Percentiles rank a stretch among this genome's conserved stretches.
Conservation (phyloP, 2,888 invertebrate genomes). For the Meganola albula region DNA sequence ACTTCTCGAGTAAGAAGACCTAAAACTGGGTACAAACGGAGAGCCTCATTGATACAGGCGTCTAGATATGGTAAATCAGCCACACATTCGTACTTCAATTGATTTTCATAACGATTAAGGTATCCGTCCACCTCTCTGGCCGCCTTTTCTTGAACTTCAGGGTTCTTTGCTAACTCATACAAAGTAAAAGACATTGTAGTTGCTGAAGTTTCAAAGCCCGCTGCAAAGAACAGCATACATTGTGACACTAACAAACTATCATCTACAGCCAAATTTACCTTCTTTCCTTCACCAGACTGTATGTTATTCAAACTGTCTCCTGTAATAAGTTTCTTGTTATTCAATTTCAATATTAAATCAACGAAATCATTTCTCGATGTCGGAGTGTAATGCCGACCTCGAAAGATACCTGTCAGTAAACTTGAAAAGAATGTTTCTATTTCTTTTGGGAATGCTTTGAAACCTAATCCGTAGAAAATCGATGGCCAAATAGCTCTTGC, state of each 20-base stretch:
- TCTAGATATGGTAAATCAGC: conserved; percentile 41
- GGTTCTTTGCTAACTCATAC: conserved; percentile 42
- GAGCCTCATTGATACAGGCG: conserved; percentile 42
- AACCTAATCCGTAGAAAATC: conserved; percentile 38
- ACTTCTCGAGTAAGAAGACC: conserved; percentile 41
- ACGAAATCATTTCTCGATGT: conserved; percentile 43
- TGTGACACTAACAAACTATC: conserved; percentile 66
- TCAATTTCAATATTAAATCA: conserved; percentile 38
- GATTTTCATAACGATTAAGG: conserved; percentile 27
- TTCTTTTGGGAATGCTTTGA: conserved; percentile 27
- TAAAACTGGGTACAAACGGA: conserved; percentile 45
- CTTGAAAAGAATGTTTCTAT: conserved; percentile 33
- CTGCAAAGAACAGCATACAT: conserved; percentile 62
- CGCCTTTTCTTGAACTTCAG: conserved; percentile 27
- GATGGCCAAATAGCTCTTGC: conserved; percentile 38
- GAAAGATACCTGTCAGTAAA: conserved; percentile 31
- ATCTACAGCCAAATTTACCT: conserved; percentile 35
- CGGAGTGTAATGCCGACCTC: conserved; percentile 30
- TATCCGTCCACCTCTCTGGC: conserved; percentile 41
- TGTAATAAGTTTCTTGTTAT: conserved; percentile 29
- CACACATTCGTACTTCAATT: conserved; percentile 37
- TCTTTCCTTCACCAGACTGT: conserved; percentile 24
- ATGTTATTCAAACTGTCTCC: conserved; percentile 36
- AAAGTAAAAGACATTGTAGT: conserved; percentile 35
- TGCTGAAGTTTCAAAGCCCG: conserved; percentile 48